Base-by-base conservation (phyloP, 2,797 vertebrate species). In the Gallinago solitaria region DNA sequence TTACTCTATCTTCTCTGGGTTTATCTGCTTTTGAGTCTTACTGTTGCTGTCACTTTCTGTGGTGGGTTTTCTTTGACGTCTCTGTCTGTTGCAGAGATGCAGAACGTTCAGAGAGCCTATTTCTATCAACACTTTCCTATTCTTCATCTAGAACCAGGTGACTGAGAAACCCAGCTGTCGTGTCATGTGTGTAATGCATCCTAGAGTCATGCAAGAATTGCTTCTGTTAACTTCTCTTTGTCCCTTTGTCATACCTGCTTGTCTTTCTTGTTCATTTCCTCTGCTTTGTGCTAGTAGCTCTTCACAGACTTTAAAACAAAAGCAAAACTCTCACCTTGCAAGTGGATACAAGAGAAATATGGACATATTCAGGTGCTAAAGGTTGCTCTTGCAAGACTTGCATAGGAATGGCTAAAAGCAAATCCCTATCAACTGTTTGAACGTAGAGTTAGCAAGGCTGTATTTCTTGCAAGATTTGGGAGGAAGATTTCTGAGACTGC, bases 121-220 rank as follows among this genome's bases (percentile, higher is more conserved):
- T 99, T 99, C 98, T 99, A 99, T 98, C 98, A 98, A 89, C 98
- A 98, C 97, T 99, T 99, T 99, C 99, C 99, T 98, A 98, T 99
- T 98, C 99, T 99, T 92, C 99, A 99, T 98, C 98, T 99, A 98
- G 98, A 99, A 98, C 98, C 99, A 99, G 99, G 99, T 99, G 99
- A 99, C 98, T 95, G 97, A 97, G 97, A 87, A 90, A 93, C 90
- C 9, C 43, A 60, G 92, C 91, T 95, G 96, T 96, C 0, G 33
- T 97, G 91, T 96, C 90, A 79, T 90, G 57, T 95, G 96, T 97
- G 97, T 96, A 91, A 92, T 95, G 95, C 93, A 53, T 96, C 94
- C 86, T 96, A 77, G 95, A 97, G 79, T 96, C 97, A 96, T 93
- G 95, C 93, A 91, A 84, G 93, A 90, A 88, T 56, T 43, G 93